Conservation (phyloP, 2,113 vertebrate species). For the Dolichallabes microphthalmus region DNA sequence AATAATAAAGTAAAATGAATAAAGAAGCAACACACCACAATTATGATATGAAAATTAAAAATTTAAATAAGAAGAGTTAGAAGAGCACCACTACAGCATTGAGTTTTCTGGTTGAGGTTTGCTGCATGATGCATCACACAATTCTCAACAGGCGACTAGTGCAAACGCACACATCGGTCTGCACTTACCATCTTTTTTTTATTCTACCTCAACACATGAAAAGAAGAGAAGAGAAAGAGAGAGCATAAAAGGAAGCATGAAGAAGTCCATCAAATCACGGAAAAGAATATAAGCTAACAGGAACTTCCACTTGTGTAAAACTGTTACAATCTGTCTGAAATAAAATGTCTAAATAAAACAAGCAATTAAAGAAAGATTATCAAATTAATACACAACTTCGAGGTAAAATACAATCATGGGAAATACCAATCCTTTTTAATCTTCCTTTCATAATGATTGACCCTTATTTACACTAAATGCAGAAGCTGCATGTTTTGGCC, state of each 20-base stretch:
- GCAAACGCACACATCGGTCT: slow-evolving; percentile 76
- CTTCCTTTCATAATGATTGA: too few species aligned
- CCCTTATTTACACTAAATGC: too few species aligned
- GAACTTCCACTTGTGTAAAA: neutral
- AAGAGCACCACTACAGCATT: neutral
- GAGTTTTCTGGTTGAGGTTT: slow-evolving; percentile 9
- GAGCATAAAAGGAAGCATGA: slow-evolving; percentile 73
- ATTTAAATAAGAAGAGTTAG: neutral
- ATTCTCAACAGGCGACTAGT: slow-evolving; percentile 71
- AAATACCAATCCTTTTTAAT: neutral
- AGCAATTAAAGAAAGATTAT: neutral
- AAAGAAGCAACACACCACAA: slow-evolving; percentile 27
- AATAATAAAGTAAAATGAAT: neutral
- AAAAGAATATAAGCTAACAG: slow-evolving; percentile 66
- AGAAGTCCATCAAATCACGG: slow-evolving; percentile 77
- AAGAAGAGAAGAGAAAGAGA: slow-evolving; percentile 56
- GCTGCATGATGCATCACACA: slow-evolving; percentile 46
- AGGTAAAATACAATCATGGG: neutral
- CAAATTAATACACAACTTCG: neutral
- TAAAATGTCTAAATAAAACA: neutral
- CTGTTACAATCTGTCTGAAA: neutral
- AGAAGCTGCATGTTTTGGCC: too few species aligned
- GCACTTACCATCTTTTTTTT: slow-evolving; percentile 98
- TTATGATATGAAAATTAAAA: neutral
- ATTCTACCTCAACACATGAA: slow-evolving; percentile 94